Base-by-base conservation (phyloP, 2,113 vertebrate species). In the Labrus mixtus region DNA sequence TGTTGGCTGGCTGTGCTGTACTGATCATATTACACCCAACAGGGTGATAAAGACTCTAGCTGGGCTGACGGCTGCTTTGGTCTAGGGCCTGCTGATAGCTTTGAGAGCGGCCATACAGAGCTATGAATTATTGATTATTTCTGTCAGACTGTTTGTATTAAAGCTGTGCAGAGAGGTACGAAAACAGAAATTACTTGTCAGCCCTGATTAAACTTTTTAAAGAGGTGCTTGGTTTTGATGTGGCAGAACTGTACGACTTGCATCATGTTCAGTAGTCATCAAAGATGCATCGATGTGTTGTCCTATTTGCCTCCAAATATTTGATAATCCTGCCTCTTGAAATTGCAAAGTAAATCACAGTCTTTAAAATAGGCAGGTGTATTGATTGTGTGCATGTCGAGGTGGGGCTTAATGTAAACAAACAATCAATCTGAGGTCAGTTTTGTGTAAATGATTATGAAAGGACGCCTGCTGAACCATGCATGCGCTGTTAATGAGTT, bases 21-120 rank as follows among this genome's bases (percentile, higher is more conserved):
- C 84, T 70, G 82, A 90, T 91, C 88, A 65, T 73, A 85, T 89
- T 86, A 83, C 73, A 66, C 59, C 68, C 80, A 78, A 74, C 80
- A 72, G 72, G 71, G 64, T 51, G 78, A 86, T 77, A 79, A 82
- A 81, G 79, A 71, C 69, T 79, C 59, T 62, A 39, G 69, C 84
- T 78, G 69, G 67, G 63, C n/a, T 36, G 55, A 60, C 10, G 17
- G 70, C 73, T 66, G 76, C 51, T 73, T 66, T 71, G 62, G 63
- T 82, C 48, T 55, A 29, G 45, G 51, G 46, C 76, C 58, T 56
- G 63, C 62, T 68, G 69, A 66, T 79, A 55, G 75, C 69, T 69
- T 83, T 75, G 19, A 64, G 62, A 25, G 2, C 61, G 12, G 81
- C 11, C 29, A 50, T 53, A 55, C 41, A 76, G 61, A 63, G 2